Percentiles rank a stretch among this genome's conserved stretches.
phyloP scores from a whole-genome alignment of 2,113 vertebrate genomes.

The Myotis brandtii region DNA sequence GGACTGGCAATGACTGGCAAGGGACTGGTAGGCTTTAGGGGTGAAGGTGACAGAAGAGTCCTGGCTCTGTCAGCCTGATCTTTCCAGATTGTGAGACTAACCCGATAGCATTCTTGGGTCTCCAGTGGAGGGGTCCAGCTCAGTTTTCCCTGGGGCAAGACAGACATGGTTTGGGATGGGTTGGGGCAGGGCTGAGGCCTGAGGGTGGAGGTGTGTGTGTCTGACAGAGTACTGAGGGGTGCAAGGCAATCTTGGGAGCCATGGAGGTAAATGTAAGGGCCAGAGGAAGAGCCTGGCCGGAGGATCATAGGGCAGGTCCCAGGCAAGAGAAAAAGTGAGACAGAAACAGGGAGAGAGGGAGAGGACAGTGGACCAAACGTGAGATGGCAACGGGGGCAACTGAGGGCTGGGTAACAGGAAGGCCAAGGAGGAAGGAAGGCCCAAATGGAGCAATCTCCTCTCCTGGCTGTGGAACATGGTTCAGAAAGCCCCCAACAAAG shows the following conservation, averaged over 20 bases:
- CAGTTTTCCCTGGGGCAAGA: not conserved
- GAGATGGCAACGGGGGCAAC: not conserved
- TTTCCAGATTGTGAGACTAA: not conserved
- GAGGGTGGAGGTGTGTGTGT: not conserved
- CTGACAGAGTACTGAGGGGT: not conserved
- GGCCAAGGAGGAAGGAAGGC: conserved; percentile 64
- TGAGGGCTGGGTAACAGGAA: conserved; percentile 58
- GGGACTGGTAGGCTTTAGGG: not conserved
- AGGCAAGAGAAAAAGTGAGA: not conserved
- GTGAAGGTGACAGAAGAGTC: not conserved
- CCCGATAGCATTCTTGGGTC: not conserved
- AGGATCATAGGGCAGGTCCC: not conserved
- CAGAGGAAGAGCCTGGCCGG: not conserved
- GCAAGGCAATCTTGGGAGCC: not conserved
- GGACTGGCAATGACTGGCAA: not conserved
- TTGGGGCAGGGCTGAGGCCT: not conserved
- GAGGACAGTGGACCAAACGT: not conserved
- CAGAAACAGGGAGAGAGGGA: not conserved
- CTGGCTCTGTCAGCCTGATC: not conserved
- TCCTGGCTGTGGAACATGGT: not conserved
- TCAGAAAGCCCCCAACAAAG: not conserved
- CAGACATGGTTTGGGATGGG: not conserved
- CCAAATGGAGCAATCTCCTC: conserved; percentile 27
- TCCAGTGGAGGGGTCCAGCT: not conserved
- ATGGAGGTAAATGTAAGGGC: not conserved